Conservation (phyloP, 2,888 invertebrate genomes). For the Euproctis similis region DNA sequence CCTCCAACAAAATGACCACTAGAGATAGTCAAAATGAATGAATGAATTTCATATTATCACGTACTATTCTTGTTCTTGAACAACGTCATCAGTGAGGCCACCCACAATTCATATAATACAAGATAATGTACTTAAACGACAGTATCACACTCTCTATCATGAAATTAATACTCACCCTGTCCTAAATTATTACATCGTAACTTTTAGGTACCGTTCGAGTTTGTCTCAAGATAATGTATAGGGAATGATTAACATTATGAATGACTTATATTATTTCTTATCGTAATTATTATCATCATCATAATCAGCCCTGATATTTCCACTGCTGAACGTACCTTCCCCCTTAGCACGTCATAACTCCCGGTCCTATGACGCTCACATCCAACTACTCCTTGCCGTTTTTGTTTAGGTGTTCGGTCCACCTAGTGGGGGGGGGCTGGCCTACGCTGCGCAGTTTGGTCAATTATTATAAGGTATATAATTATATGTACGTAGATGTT, state of each 20-base stretch:
- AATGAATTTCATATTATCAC: not conserved
- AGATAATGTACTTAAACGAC: slow-evolving; percentile 32
- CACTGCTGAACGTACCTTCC: too few species aligned
- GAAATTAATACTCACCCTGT: slow-evolving; percentile 25
- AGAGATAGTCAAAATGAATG: not conserved
- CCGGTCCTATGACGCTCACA: too few species aligned
- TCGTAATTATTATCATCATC: too few species aligned
- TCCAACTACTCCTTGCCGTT: too few species aligned
- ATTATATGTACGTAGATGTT: too few species aligned
- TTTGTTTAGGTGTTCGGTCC: too few species aligned
- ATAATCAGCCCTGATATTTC: too few species aligned
- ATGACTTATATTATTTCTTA: slow-evolving; percentile 1
- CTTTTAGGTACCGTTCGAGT: slow-evolving; percentile 18
- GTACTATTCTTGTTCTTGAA: not conserved
- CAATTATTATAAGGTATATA: too few species aligned
- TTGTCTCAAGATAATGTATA: slow-evolving; percentile 4
- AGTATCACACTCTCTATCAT: slow-evolving; percentile 18
- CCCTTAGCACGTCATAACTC: too few species aligned
- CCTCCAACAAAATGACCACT: not conserved
- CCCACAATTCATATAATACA: slow-evolving; percentile 21
- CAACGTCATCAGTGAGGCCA: slow-evolving; percentile 10
- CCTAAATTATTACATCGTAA: slow-evolving; percentile 34
- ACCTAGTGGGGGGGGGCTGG: too few species aligned
- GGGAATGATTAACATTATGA: slow-evolving; percentile 9
- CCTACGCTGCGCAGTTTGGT: too few species aligned